Conservation (phyloP, 1,140 invertebrate genomes). For the Heliconius himera region DNA sequence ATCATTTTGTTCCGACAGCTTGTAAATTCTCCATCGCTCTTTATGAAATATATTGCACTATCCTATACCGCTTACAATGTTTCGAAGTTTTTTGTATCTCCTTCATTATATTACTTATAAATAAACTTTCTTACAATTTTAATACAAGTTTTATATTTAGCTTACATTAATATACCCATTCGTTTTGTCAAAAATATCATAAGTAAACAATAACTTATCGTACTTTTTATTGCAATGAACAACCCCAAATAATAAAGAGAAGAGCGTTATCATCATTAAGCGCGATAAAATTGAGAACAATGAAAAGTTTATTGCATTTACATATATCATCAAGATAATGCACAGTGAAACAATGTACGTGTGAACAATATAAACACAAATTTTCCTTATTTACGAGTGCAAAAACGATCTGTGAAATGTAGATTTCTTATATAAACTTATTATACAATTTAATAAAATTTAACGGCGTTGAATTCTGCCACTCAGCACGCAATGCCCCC, state of each 20-base stretch:
- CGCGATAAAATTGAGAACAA: not conserved
- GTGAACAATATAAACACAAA: not conserved
- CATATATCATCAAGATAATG: slow-evolving; percentile 14
- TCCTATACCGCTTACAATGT: slow-evolving; percentile 54
- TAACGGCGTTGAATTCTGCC: too few relatives aligned
- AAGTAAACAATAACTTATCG: not conserved
- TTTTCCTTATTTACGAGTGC: slow-evolving; percentile 5
- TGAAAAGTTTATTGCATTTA: not conserved
- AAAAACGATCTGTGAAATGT: not conserved
- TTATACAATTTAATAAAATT: not conserved
- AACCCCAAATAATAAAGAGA: slow-evolving; percentile 2
- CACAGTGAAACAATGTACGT: not conserved
- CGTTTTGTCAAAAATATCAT: not conserved
- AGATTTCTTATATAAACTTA: not conserved
- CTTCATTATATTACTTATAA: not conserved
- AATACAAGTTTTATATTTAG: not conserved
- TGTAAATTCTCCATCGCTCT: slow-evolving; percentile 81
- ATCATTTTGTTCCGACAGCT: slow-evolving; percentile 79
- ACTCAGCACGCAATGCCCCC: too few relatives aligned
- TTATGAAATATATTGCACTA: slow-evolving; percentile 68
- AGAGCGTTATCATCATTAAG: not conserved
- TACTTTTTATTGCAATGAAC: not conserved
- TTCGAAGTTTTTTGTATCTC: slow-evolving; percentile 50
- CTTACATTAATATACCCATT: not conserved
- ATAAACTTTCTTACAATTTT: not conserved